Conservation (phyloP, 2,113 vertebrate genomes). For the Aldabrachelys gigantea region DNA sequence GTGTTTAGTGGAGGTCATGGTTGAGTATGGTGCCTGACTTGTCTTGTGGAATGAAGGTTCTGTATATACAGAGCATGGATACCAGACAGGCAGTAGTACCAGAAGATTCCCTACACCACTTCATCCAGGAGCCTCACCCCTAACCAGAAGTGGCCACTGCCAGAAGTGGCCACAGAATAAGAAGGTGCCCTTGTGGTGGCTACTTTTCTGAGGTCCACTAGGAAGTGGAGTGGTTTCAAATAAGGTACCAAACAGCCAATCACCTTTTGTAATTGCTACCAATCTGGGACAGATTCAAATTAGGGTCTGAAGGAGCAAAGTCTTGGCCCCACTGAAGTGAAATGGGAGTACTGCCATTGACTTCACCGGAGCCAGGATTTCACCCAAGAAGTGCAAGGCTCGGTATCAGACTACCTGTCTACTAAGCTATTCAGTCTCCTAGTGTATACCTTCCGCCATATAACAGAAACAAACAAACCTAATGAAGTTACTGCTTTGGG, state of each 20-base stretch:
- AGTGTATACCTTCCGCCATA: background rate
- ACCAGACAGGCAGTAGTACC: background rate
- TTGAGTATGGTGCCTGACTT: background rate
- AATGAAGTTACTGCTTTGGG: background rate
- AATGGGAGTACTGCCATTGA: fast-evolving
- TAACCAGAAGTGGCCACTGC: background rate
- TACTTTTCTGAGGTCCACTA: background rate
- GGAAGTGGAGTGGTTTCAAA: background rate
- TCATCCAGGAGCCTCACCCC: background rate
- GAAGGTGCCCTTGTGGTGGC: background rate
- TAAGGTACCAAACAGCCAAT: background rate
- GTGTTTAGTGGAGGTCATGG: background rate
- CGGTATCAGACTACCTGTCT: background rate
- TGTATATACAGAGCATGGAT: background rate
- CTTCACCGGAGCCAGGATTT: background rate
- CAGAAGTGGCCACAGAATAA: no score
- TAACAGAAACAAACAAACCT: background rate
- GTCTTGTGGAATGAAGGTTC: background rate
- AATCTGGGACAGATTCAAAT: background rate
- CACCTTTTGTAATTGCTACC: background rate
- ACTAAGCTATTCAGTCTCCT: background rate
- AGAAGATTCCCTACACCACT: background rate
- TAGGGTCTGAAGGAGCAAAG: fast-evolving
- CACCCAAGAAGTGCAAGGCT: fast-evolving
- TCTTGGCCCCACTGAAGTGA: background rate